Base-by-base conservation (phyloP, 2,888 invertebrate genomes). In the Amphiduros pacificus region DNA sequence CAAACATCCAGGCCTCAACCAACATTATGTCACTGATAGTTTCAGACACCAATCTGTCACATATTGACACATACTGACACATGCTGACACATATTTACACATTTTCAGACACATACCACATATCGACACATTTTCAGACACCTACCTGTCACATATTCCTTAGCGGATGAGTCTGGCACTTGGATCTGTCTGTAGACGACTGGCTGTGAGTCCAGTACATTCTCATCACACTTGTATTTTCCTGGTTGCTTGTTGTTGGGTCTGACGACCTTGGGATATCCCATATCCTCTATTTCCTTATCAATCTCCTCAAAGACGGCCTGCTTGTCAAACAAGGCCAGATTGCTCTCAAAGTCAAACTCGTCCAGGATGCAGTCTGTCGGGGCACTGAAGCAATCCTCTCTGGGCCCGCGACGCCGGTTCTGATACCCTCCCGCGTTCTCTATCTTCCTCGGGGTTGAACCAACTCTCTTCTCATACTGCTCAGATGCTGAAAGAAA, bases 271-370 rank as follows among this genome's bases (percentile, higher is more conserved):
- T 58, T 58, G 5, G 48, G 32, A 2, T 22, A 24, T 2, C 61
- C 41, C 3, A 26, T 22, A 36, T 53, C 41, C 40, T 62, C 40
- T 24, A 26, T 53, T 50, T 41, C n/a, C 20, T 54, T 57, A 77
- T 62, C 40, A 53, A 91, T 87, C 81, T 90, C 88, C 74, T 91
- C 88, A 88, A 89, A 91, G 54, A 91, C 86, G 27, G 90, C 90
- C 78, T 86, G 83, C 84, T 94, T 94, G 84, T 94, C 90, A 84
- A 95, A 95, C 53, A 95, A 85, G 26, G 93, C 93, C 60, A 94
- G 85, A 85, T 94, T 95, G 68, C 92, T 93, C 80, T 95, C 94
- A 86, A 95, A 94, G 86, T 95, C 94, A 85, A 95, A 95, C 74
- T 95, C 94, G 78, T 63, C 86, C 56, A 88, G 81, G 68, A 87